Evolutionary conservation across 2,888 invertebrate genomes (phyloP).

Genomic region (Thymelicus lineola): DNA sequence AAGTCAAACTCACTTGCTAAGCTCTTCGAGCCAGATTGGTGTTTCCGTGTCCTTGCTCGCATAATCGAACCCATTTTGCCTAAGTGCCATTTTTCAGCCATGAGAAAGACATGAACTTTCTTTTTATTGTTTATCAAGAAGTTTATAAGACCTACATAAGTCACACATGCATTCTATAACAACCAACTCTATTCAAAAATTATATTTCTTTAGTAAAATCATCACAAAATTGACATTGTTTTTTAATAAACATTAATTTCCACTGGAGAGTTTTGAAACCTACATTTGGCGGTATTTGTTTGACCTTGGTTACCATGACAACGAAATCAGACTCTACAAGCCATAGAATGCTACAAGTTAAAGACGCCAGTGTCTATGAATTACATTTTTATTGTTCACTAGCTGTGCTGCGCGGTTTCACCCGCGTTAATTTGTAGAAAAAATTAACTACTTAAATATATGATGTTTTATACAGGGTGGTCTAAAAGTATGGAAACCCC

Average conservation of each 20-base stretch:
- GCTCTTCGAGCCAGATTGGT: slow-evolving; percentile 75
- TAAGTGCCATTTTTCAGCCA: slow-evolving; percentile 76
- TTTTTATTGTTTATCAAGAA: slow-evolving; percentile 39
- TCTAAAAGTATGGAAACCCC: no score
- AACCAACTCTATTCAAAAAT: background rate
- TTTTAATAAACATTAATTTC: slow-evolving; percentile 24
- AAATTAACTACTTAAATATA: no score
- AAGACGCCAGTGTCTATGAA: no score
- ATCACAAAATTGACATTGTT: slow-evolving; percentile 30
- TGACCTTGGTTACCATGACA: slow-evolving; percentile 77
- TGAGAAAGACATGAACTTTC: slow-evolving; percentile 50
- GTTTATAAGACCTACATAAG: slow-evolving; percentile 23
- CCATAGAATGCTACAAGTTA: no score
- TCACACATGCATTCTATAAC: slow-evolving; percentile 20
- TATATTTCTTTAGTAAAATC: slow-evolving; percentile 5
- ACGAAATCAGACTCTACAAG: background rate
- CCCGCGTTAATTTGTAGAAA: no score
- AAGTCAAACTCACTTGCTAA: slow-evolving; percentile 68
- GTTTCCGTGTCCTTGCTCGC: slow-evolving; percentile 62
- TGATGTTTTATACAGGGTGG: no score
- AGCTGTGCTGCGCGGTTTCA: no score
- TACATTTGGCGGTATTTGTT: slow-evolving; percentile 81
- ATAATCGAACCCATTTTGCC: slow-evolving; percentile 66
- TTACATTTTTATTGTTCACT: no score
- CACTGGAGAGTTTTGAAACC: slow-evolving; percentile 79